Conservation (phyloP, 2,888 invertebrate species). For the Adelognathus sp. region DNA sequence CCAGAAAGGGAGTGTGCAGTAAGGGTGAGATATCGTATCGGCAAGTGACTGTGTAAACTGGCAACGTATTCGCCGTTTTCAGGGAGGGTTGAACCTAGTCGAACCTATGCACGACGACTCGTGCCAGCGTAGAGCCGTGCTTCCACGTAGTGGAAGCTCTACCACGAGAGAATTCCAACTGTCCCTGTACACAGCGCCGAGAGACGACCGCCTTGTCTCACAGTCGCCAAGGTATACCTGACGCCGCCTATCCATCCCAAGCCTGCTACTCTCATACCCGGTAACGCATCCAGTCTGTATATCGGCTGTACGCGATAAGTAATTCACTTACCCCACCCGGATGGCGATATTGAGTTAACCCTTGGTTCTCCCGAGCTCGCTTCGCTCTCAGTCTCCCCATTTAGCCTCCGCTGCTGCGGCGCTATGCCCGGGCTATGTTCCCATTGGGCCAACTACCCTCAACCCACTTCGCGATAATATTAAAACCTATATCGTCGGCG, state of each 20-base stretch:
- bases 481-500: constrained; percentile 54
- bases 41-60: constrained; percentile 24
- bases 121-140: constrained; percentile 7
- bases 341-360: constrained; percentile 80
- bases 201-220: constrained; percentile 20
- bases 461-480: constrained; percentile 41
- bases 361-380: constrained; percentile 76
- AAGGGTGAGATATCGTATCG: constrained; percentile 27
- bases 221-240: constrained; percentile 42
- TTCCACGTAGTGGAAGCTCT: constrained; percentile 28
- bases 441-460: constrained; percentile 52
- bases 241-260: constrained; percentile 46
- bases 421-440: constrained; percentile 22
- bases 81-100: constrained; percentile 10
- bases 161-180: constrained; percentile 58
- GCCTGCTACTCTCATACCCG: constrained; percentile 71
- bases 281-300: constrained; percentile 79
- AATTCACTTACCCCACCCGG: constrained; percentile 78
- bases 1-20: constrained; percentile 30
- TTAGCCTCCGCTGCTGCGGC: constrained; percentile 71
- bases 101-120: not conserved
- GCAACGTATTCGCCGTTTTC: not conserved
- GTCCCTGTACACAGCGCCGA: constrained; percentile 30
- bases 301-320: constrained; percentile 80
- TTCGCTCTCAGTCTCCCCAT: constrained; percentile 70